A percentile compares a stretch with the other conserved stretches of the same genome.
These are phyloP conservation scores for Labia minor DNA, from an alignment of 2,888 invertebrate species.

Conservation along the genomic window DNA sequence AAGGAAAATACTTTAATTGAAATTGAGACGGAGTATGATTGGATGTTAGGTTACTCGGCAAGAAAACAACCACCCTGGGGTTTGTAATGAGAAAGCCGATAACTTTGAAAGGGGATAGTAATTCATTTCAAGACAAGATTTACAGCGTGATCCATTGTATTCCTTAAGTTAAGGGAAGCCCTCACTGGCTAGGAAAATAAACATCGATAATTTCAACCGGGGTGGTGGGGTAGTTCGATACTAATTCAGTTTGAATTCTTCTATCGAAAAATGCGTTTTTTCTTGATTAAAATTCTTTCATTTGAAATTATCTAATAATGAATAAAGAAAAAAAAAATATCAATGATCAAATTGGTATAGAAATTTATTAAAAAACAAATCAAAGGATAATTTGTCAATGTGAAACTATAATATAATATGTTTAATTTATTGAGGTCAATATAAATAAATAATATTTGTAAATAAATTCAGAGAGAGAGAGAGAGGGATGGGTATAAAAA, in stretches of 20 bases:
- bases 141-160: neutral
- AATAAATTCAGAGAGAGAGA: too few relatives aligned
- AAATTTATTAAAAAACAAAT: too few relatives aligned
- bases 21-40: neutral
- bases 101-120: conserved; percentile 16
- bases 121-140: conserved; percentile 16
- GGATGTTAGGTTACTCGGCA: conserved; percentile 13
- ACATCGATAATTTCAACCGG: conserved; percentile 7
- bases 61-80: conserved; percentile 1
- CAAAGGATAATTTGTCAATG: too few relatives aligned
- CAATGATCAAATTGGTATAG: too few relatives aligned
- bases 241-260: neutral
- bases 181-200: neutral
- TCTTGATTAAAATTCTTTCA: conserved; percentile 16
- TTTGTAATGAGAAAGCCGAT: conserved; percentile 17
- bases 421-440: too few relatives aligned
- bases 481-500: too few relatives aligned
- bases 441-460: too few relatives aligned
- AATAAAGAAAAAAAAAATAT: too few relatives aligned
- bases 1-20: neutral
- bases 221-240: conserved; percentile 2
- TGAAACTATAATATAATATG: too few relatives aligned
- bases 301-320: conserved; percentile 19
- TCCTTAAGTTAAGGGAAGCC: conserved; percentile 1
- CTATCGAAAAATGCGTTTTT: conserved; percentile 14